Conservation (phyloP, 2,797 vertebrate species). For the Ctenopoma multispine region DNA sequence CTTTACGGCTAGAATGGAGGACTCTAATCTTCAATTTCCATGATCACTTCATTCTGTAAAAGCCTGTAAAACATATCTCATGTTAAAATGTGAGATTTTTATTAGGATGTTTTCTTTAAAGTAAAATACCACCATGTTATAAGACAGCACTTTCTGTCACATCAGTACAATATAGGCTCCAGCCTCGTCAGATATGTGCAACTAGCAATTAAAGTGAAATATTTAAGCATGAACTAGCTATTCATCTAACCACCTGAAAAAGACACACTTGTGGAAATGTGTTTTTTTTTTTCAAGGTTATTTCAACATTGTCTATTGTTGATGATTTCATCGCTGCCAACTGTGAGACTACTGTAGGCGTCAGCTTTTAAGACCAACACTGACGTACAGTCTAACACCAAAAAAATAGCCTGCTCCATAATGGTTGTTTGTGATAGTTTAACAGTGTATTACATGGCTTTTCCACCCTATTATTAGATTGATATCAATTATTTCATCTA, state of each 20-base stretch:
- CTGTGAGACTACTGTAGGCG: slow-evolving; percentile 45
- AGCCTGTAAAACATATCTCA: slow-evolving; percentile 78
- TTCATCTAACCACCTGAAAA: slow-evolving; percentile 50
- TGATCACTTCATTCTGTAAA: slow-evolving; percentile 83
- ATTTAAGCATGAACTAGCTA: slow-evolving; percentile 52
- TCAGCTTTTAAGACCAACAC: slow-evolving; percentile 52
- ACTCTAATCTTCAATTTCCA: slow-evolving; percentile 79
- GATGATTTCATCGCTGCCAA: slow-evolving; percentile 62
- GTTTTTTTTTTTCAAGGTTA: slow-evolving; percentile 66
- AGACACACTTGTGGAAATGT: slow-evolving; percentile 26
- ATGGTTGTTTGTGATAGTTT: slow-evolving; percentile 47
- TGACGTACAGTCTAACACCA: slow-evolving; percentile 58
- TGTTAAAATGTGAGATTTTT: slow-evolving; percentile 73
- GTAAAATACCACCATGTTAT: slow-evolving; percentile 77
- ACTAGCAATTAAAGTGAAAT: slow-evolving; percentile 74
- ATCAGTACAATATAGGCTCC: slow-evolving; percentile 24
- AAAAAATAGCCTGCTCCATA: slow-evolving; percentile 17
- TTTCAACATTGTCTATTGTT: slow-evolving; percentile 57
- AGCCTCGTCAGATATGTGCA: slow-evolving; percentile 26
- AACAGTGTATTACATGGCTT: slow-evolving; percentile 39
- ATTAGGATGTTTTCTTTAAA: slow-evolving; percentile 69
- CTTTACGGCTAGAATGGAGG: slow-evolving; percentile 72
- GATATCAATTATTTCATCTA: slow-evolving; percentile 31
- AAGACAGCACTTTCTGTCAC: slow-evolving; percentile 64
- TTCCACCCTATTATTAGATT: slow-evolving; percentile 32